Evolutionary conservation across 1,140 invertebrate species (phyloP).

Genomic region (Platyscapa corneri): DNA sequence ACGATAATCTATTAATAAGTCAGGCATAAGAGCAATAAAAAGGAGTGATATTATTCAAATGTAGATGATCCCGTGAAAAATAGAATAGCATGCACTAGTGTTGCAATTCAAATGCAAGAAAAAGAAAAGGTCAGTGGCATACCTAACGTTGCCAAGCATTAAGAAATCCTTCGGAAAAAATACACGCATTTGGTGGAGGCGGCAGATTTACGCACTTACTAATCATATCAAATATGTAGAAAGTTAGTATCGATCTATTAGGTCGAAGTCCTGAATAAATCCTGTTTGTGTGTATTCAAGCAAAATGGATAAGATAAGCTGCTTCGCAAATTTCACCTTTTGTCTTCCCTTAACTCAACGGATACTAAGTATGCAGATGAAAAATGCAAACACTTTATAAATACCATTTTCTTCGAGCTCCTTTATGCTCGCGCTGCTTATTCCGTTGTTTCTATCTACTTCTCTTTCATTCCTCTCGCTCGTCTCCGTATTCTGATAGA

Average conservation of each 20-base stretch:
- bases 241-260: too few relatives aligned
- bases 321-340: not conserved
- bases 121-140: not conserved
- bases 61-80: too few relatives aligned
- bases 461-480: not conserved
- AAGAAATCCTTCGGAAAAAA: not conserved
- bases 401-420: slow-evolving; percentile 60
- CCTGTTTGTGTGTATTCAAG: not conserved
- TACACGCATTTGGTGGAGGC: too few relatives aligned
- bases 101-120: not conserved
- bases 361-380: slow-evolving; percentile 60
- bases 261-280: slow-evolving; percentile 21
- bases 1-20: not conserved
- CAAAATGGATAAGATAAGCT: slow-evolving; percentile 12
- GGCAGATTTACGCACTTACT: not conserved
- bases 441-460: slow-evolving; percentile 1
- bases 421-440: slow-evolving; percentile 12
- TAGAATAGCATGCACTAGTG: not conserved
- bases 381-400: slow-evolving; percentile 57
- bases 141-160: not conserved
- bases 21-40: too few relatives aligned
- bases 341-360: not conserved
- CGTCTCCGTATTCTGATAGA: not conserved
- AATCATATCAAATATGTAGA: slow-evolving; percentile 3
- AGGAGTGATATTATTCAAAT: too few relatives aligned